A percentile compares a stretch with the other conserved stretches of the same genome.
Conservation (phyloP, 2,888 invertebrate species). For the Emmelina monodactyla region DNA sequence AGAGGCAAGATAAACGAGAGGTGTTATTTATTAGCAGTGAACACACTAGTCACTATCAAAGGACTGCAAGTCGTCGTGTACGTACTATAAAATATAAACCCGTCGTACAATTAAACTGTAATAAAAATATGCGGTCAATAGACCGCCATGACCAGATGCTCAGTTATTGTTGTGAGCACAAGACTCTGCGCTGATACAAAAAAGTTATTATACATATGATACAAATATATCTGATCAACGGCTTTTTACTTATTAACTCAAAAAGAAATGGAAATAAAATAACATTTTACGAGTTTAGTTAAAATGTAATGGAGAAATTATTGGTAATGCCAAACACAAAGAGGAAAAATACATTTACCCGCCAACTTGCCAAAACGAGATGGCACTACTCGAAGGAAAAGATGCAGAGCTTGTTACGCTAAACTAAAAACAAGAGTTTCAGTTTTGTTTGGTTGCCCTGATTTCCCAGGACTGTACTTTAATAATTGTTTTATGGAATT, state of each 20-base stretch:
- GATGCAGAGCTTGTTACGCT: conserved; percentile 2
- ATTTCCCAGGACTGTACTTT: conserved; percentile 3
- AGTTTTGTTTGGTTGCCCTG: conserved; percentile 2
- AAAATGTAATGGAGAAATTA: too few relatives aligned
- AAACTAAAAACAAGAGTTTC: conserved; percentile 3
- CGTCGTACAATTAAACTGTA: conserved; percentile 15
- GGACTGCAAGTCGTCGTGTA: conserved; percentile 18
- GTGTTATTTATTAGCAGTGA: conserved; percentile 18
- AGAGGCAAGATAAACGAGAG: conserved; percentile 18
- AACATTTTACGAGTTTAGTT: too few relatives aligned
- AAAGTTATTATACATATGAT: conserved; percentile 15
- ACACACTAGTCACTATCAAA: conserved; percentile 17
- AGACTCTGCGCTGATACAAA: conserved; percentile 16
- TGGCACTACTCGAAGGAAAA: conserved; percentile 2
- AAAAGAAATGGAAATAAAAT: too few relatives aligned
- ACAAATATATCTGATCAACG: background rate
- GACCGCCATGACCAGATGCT: conserved; percentile 12
- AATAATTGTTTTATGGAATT: conserved; percentile 4
- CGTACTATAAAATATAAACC: conserved; percentile 19
- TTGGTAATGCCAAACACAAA: too few relatives aligned
- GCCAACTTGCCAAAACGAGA: conserved; percentile 3
- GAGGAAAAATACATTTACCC: conserved; percentile 5
- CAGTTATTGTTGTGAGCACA: conserved; percentile 14
- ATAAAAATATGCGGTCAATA: conserved; percentile 18
- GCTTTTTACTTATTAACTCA: background rate